These are phyloP conservation scores for Montipora cactus DNA, from an alignment of 64 coral and sea anemone species.

Conservation along the genomic window DNA sequence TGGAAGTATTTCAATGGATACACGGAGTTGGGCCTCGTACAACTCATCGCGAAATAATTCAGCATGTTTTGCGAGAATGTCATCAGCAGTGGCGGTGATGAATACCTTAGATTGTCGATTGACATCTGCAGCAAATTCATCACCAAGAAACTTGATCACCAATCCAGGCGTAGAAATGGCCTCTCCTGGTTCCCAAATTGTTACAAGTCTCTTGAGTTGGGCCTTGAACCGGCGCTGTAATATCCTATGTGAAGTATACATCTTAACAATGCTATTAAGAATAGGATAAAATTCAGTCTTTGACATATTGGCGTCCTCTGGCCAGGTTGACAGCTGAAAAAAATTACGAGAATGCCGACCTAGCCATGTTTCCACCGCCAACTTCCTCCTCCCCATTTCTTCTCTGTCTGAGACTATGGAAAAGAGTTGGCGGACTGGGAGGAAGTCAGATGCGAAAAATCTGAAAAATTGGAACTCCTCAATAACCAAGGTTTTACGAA, in stretches of 20 bases:
- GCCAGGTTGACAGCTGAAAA: too few relatives aligned
- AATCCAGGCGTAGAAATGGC: background rate
- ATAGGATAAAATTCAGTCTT: background rate
- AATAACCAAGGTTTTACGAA: too few relatives aligned
- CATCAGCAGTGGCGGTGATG: constrained; percentile 53
- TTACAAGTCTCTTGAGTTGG: background rate
- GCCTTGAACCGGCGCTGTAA: background rate
- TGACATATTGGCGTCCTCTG: background rate
- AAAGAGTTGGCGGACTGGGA: too few relatives aligned
- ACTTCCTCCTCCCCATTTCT: too few relatives aligned
- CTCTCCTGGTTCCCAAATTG: background rate
- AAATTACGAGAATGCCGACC: too few relatives aligned
- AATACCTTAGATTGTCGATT: constrained; percentile 26
- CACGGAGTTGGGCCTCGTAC: constrained; percentile 27
- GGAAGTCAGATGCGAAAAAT: too few relatives aligned
- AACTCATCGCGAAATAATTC: constrained; percentile 34
- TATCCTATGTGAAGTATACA: background rate
- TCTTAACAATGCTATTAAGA: background rate
- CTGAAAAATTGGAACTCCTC: too few relatives aligned
- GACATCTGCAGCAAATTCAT: constrained; percentile 41
- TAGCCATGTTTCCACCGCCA: too few relatives aligned
- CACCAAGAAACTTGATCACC: constrained; percentile 67
- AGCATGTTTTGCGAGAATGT: constrained; percentile 32
- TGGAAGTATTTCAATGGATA: background rate
- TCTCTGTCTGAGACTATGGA: too few relatives aligned